Base-by-base conservation (phyloP, 2,888 invertebrate species). In the Pegoplata infirma region DNA sequence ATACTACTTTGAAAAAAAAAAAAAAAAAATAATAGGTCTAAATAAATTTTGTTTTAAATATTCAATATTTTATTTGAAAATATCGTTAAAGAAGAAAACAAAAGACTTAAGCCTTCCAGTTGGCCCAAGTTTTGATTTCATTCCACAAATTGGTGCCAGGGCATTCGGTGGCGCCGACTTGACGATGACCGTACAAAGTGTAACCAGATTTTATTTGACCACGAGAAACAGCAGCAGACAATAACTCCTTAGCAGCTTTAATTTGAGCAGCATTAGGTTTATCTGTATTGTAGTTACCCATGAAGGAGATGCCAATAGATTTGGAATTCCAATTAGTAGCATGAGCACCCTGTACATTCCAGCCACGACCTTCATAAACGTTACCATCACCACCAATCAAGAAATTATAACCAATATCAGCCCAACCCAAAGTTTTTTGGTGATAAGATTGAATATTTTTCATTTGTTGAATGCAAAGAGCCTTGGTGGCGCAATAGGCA, bases 171-270 rank as follows among this genome's bases (percentile, higher is more conserved):
- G 87, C 85, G 69, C 90, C 86, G 0, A 91, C 91, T 84, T 92
- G 91, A 61, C 91, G 88, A 86, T 94, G 94, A 0, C 93, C 94
- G 0, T 93, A 89, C 32, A 94, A 87, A 58, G 90, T 91, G 85
- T 93, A 93, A 80, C 91, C 89, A 1, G 89, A 83, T 12, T 86
- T 85, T 21, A 94, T 91, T 86, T 90, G 91, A 3, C 92, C 92
- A 1, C 90, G 86, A 3, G 89, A 83, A 0, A 93, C 90, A 0
- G 93, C 94, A 36, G 90, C 90, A 1, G 89, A 87, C 66, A 94
- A 93, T 25, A 94, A 84, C 0, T 90, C 84, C 76, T 92, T 90
- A 0, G 91, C 90, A 1, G 91, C 81, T 0, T 56, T 5, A 21
- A 85, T 83, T 75, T 84, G 84, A n/a, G 75, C 79, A 23, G 81